Evolutionary conservation across 2,797 vertebrate species (phyloP), one percentile per base, ranked within the genome.

Genomic region (Galago senegalensis): DNA sequence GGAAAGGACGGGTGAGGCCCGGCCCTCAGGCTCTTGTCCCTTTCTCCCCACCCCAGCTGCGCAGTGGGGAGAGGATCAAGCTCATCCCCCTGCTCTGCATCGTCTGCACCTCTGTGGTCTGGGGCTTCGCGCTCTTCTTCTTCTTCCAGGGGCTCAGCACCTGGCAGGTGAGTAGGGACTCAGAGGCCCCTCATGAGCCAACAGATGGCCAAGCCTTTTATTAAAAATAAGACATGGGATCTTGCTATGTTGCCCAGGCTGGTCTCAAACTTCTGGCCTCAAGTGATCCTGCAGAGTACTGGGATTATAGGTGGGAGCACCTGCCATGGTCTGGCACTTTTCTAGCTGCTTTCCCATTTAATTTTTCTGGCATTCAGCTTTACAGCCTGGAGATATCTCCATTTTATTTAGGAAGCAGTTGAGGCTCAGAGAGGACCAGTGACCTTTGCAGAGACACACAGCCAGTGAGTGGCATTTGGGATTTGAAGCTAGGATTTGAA

Each of bases 101-200:
- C 75, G 16, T 99, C 89, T 99, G 99, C 97, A 99, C 99, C 0
- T 99, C 99, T 0, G 99, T 99, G 85, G 99, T 99, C 25, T 99
- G 99, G 99, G 99, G 99, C 93, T 99, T 99, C 0, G 99, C 99
- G 0, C 99, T 99, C 72, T 99, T 99, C 97, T 99, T 99, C 99
- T 99, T 99, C 99, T 99, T 99, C 98, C 99, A 99, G 98, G 99
- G 99, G 56, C 99, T 99, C 96, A 99, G 99, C 98, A 99, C 99
- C 79, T 99, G 99, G 99, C 99, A 99, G 99, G 99, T 99, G 82
- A 98, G 99, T 6, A 0, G 61, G 2, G 20, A 1, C 43, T n/a
- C 49, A 3, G 13, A 43, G n/a, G 53, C 40, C 60, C 12, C 0
- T 5, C 0, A 0, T 3, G 69, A 63, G 58, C 60, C 25, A 12